Base-by-base conservation (phyloP, 2,888 invertebrate genomes). In the Calliopum simillimum region DNA sequence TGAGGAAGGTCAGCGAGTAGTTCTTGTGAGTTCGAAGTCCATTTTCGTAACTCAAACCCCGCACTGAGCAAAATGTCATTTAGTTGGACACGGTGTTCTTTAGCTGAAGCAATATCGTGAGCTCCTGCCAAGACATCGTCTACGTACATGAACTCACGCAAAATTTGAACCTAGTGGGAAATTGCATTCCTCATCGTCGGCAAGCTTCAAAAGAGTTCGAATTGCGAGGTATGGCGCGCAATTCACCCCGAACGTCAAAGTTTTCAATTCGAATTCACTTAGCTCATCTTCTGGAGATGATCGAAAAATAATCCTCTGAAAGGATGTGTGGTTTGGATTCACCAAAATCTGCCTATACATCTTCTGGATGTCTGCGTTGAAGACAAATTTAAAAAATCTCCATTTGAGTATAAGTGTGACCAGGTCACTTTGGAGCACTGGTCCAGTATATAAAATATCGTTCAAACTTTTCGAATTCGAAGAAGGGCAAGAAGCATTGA, bases 271-370 rank as follows among this genome's bases (percentile, higher is more conserved):
- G 41, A n/a, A 68, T 23, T 59, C 67, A 21, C 51, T 59, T 14
- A 68, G 14, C 8, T 59, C 43, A n/a, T 16, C 13, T 19, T 61
- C 23, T 4, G 46, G 25, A 14, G 47, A 11, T 23, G 33, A 6
- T 33, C 33, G 33, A 33, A 33, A 49, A 51, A 6, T 58, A 56
- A 2, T 64, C n/a, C 68, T 47, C 19, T 51, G 49, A 41, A 56
- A 67, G 2, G 21, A 43, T 13, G 8, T 49, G n/a, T 61, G 51
- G 21, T 3, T 3, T n/a, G 16, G 8, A 47, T 68, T 41, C 4
- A 71, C 19, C 1, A 64, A 19, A 13, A 71, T 68, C 43, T 61
- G 19, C 12, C 69, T 56, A 16, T 69, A 61, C 66, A 66, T 61
- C 23, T 66, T 66, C 33, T 70, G 47, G 44, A 70, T 53, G 14